Evolutionary conservation across 2,888 invertebrate genomes (phyloP).

Genomic region (Spilosoma lubricipeda): DNA sequence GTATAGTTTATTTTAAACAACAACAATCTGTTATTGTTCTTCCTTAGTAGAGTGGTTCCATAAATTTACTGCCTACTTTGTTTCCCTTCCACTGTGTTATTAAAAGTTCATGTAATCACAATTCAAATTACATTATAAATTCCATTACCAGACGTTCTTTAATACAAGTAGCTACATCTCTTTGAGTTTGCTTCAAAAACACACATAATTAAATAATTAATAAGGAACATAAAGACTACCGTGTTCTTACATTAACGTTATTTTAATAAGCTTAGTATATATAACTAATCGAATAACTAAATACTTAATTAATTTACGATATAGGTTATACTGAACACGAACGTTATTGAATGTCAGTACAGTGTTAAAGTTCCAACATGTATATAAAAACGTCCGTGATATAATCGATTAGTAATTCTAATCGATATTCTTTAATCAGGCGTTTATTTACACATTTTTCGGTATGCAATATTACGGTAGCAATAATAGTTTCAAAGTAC

Average conservation of each 20-base stretch:
- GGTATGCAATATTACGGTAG: no score
- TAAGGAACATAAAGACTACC: background rate
- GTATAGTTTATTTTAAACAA: no score
- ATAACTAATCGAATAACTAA: constrained; percentile 11
- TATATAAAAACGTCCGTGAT: constrained; percentile 16
- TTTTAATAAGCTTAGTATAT: constrained; percentile 36
- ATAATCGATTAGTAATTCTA: constrained; percentile 5
- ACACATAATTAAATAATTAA: background rate
- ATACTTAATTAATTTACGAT: constrained; percentile 31
- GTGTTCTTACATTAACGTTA: constrained; percentile 10
- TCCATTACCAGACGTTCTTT: no score
- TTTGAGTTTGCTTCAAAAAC: background rate
- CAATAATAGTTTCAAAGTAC: background rate
- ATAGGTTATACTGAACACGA: constrained; percentile 47
- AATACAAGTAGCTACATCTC: background rate
- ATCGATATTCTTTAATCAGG: constrained; percentile 4
- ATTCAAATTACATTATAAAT: no score
- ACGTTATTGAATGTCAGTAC: constrained; percentile 35
- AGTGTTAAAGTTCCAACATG: background rate
- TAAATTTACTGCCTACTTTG: background rate
- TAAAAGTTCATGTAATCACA: no score
- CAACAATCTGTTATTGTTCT: background rate
- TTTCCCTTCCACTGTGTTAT: no score
- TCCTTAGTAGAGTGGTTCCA: no score
- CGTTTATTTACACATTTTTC: background rate